Evolutionary conservation across 2,888 invertebrate species (phyloP).

Genomic region (Terebella lapidaria): DNA sequence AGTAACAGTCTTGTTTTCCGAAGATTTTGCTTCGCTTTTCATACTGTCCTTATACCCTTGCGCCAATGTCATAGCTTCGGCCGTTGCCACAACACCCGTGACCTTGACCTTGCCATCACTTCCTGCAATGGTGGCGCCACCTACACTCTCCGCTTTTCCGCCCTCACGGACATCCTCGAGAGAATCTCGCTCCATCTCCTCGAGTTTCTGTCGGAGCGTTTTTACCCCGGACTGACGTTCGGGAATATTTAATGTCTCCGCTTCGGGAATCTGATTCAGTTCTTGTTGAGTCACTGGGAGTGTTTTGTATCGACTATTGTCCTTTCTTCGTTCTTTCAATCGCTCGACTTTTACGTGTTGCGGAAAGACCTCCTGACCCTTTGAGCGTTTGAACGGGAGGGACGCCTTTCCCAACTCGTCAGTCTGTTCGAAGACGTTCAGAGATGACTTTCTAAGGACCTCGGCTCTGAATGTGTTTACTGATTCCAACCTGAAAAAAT

Average conservation of each 20-base stretch:
- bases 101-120: no score
- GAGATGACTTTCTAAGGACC: slow-evolving; percentile 35
- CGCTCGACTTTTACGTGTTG: slow-evolving; percentile 28
- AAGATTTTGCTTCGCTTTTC: no score
- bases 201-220: slow-evolving; percentile 4
- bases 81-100: no score
- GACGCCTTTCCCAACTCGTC: slow-evolving; percentile 23
- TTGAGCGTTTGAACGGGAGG: slow-evolving; percentile 24
- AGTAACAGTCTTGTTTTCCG: no score
- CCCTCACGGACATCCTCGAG: background rate
- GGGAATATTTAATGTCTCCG: background rate
- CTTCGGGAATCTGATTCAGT: slow-evolving; percentile 1
- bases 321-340: slow-evolving; percentile 10
- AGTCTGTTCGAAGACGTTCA: slow-evolving; percentile 34
- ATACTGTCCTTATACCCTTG: no score
- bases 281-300: slow-evolving; percentile 1
- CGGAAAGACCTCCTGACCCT: slow-evolving; percentile 33
- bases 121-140: no score
- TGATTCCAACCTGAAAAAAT: slow-evolving; percentile 36
- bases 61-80: no score
- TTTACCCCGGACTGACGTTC: background rate
- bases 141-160: no score
- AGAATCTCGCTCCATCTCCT: slow-evolving; percentile 2
- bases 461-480: slow-evolving; percentile 45
- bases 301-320: slow-evolving; percentile 10